Conservation (phyloP, 1,140 invertebrate genomes). For the Cyphomyrmex costatus region DNA sequence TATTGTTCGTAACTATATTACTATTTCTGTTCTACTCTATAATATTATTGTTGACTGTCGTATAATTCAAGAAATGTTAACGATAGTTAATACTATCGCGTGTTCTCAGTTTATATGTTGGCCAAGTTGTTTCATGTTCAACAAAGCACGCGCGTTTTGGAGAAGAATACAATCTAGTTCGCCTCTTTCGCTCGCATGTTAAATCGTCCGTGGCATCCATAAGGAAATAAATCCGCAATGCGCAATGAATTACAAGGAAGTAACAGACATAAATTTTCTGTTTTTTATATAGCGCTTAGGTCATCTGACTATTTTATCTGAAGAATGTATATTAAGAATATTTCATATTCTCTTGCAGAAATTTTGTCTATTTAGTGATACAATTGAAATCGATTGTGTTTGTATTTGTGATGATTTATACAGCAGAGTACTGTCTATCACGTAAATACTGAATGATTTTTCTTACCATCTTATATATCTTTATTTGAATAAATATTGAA, state of each 20-base stretch:
- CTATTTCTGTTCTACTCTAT: background rate
- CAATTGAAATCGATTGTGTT: background rate
- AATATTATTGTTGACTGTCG: background rate
- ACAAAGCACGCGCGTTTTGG: slow-evolving; percentile 27
- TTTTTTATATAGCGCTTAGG: background rate
- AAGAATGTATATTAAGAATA: slow-evolving; percentile 10
- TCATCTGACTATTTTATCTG: background rate
- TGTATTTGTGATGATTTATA: background rate
- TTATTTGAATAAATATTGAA: background rate
- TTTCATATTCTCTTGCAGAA: background rate
- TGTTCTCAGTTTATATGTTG: slow-evolving; percentile 47
- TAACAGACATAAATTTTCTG: background rate
- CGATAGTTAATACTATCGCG: slow-evolving; percentile 27
- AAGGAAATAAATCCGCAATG: slow-evolving; percentile 53
- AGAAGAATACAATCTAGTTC: slow-evolving; percentile 15
- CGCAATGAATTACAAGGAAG: slow-evolving; percentile 43
- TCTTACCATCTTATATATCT: too few species aligned
- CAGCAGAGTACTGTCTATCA: too few species aligned
- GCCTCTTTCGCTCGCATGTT: slow-evolving; percentile 37
- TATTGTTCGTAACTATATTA: background rate
- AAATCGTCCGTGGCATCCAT: slow-evolving; percentile 7
- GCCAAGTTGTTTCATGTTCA: slow-evolving; percentile 39
- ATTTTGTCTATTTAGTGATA: background rate
- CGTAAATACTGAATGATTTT: too few species aligned
- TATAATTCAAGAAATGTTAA: slow-evolving; percentile 20